Conservation (phyloP, 2,888 invertebrate genomes). For the Trichopoda pennipes region DNA sequence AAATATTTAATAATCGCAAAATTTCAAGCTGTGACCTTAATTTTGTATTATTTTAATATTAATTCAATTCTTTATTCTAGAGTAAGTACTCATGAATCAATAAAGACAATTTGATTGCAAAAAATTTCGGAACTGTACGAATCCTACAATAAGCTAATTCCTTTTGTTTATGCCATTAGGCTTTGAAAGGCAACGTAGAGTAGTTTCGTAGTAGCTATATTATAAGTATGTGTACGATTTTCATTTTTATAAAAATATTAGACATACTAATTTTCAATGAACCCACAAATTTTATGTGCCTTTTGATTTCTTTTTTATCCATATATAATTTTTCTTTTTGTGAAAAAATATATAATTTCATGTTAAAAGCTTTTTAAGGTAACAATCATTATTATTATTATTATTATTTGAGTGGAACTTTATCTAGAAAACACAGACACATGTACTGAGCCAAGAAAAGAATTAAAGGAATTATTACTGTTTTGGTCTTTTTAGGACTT, state of each 20-base stretch:
- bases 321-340: constrained; percentile 14
- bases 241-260: not conserved
- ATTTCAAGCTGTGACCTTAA: too few relatives aligned
- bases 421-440: constrained; percentile 34
- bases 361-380: constrained; percentile 66
- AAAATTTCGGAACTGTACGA: too few relatives aligned
- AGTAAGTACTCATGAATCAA: too few relatives aligned
- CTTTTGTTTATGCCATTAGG: too few relatives aligned
- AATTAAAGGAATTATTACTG: constrained; percentile 43
- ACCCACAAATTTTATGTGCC: not conserved
- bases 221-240: too few relatives aligned
- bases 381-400: constrained; percentile 54
- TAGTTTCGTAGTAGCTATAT: too few relatives aligned
- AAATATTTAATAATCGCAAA: too few relatives aligned
- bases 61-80: too few relatives aligned
- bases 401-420: constrained; percentile 55
- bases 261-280: constrained; percentile 1
- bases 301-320: not conserved
- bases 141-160: too few relatives aligned
- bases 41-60: too few relatives aligned
- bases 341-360: constrained; percentile 29
- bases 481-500: constrained; percentile 10
- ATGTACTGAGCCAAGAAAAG: constrained; percentile 46
- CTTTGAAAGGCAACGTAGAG: too few relatives aligned
- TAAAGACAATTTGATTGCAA: too few relatives aligned